A percentile compares a stretch with the other conserved stretches of the same genome.
Conservation (phyloP, 2,888 invertebrate genomes). For the Lissonota sp. region DNA sequence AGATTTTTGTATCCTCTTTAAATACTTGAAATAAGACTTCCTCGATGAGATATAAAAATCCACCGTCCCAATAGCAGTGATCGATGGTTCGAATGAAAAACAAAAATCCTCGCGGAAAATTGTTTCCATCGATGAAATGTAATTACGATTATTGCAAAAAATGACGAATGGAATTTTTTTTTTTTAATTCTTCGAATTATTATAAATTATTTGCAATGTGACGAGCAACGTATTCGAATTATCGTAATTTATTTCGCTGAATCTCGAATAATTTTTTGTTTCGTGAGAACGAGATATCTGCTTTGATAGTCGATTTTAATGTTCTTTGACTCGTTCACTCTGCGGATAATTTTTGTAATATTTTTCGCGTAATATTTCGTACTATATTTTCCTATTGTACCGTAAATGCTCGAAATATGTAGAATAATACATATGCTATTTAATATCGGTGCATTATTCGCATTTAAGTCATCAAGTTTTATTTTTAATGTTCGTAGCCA, state of each 20-base stretch:
- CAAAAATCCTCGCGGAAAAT: too few species aligned
- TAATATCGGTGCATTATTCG: conserved; percentile 48
- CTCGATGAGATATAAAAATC: conserved; percentile 27
- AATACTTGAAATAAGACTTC: conserved; percentile 38
- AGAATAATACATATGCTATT: conserved; percentile 20
- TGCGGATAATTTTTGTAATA: conserved; percentile 20
- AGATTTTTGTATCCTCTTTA: neutral
- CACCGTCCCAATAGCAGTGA: conserved; percentile 24
- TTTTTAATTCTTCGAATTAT: neutral
- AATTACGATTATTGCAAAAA: too few species aligned
- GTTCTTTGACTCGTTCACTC: conserved; percentile 6
- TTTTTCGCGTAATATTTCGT: conserved; percentile 46
- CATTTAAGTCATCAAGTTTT: conserved; percentile 28
- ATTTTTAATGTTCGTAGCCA: conserved; percentile 30
- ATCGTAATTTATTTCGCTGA: too few species aligned
- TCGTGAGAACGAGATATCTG: too few species aligned
- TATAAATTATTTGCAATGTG: too few species aligned
- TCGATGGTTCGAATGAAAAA: too few species aligned
- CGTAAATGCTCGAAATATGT: conserved; percentile 48
- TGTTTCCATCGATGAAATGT: too few species aligned
- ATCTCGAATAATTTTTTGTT: too few species aligned
- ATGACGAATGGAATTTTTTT: neutral
- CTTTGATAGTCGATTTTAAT: too few species aligned
- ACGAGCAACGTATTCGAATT: too few species aligned
- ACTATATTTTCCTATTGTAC: conserved; percentile 51